phyloP scores from a whole-genome alignment of 2,113 vertebrate species.

The Aspiorhynchus laticeps region DNA sequence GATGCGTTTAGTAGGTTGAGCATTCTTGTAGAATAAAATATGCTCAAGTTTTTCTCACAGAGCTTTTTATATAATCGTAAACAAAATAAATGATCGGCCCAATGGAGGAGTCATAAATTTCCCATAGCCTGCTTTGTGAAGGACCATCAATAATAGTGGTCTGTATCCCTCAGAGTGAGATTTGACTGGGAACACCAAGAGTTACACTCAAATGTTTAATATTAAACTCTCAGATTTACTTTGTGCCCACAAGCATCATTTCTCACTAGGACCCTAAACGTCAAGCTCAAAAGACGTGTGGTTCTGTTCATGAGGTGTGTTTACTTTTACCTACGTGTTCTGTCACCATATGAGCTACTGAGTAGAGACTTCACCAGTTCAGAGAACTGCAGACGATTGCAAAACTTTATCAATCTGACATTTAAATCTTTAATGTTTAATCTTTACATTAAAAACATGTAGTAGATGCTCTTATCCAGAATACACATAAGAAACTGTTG shows the following conservation, averaged over 20 bases:
- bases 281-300: slow-evolving; percentile 10
- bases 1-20: background rate
- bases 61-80: slow-evolving; percentile 61
- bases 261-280: slow-evolving; percentile 4
- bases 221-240: slow-evolving; percentile 22
- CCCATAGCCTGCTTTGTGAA: slow-evolving; percentile 50
- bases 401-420: background rate
- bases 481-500: background rate
- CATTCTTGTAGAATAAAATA: slow-evolving; percentile 34
- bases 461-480: background rate
- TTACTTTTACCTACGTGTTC: background rate
- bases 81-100: slow-evolving; percentile 53
- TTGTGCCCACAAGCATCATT: background rate
- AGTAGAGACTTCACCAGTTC: background rate
- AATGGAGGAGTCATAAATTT: slow-evolving; percentile 58
- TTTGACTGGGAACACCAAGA: slow-evolving; percentile 42
- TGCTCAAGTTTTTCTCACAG: slow-evolving; percentile 36
- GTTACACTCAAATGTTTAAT: slow-evolving; percentile 23
- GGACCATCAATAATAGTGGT: slow-evolving; percentile 63
- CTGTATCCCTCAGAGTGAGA: slow-evolving; percentile 34
- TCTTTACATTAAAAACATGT: background rate
- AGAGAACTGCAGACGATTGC: background rate
- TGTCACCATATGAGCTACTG: background rate
- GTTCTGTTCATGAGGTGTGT: background rate
- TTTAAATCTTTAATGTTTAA: background rate